These are phyloP conservation scores for Hirtodrosophila alboralis DNA, from an alignment of 2,888 invertebrate genomes.

Conservation along the genomic window DNA sequence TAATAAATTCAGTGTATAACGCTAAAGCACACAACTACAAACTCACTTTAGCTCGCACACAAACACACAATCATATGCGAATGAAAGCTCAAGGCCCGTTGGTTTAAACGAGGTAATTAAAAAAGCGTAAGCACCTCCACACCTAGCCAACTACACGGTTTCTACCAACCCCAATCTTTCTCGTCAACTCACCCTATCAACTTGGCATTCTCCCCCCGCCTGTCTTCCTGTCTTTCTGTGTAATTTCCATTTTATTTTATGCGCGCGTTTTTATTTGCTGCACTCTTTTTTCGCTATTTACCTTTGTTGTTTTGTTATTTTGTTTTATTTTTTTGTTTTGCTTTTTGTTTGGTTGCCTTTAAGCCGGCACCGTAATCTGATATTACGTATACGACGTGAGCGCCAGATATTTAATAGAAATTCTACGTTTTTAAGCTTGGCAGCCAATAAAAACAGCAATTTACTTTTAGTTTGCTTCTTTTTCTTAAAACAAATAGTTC, in stretches of 20 bases:
- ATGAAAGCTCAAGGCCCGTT: slow-evolving; percentile 55
- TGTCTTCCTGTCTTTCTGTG: slow-evolving; percentile 45
- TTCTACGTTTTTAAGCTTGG: slow-evolving; percentile 67
- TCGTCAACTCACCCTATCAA: slow-evolving; percentile 7
- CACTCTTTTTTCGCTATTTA: slow-evolving; percentile 61
- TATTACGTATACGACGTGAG: slow-evolving; percentile 77
- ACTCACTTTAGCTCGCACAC: slow-evolving; percentile 20
- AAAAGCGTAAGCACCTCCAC: slow-evolving; percentile 76
- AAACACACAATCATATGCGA: slow-evolving; percentile 27
- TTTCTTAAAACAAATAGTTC: slow-evolving; percentile 57
- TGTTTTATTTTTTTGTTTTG: slow-evolving; percentile 42
- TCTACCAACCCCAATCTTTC: slow-evolving; percentile 30
- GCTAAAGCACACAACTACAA: slow-evolving; percentile 20
- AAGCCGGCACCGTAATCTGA: slow-evolving; percentile 74
- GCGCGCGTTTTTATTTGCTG: slow-evolving; percentile 67
- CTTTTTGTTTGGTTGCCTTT: slow-evolving; percentile 60
- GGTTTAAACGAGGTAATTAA: slow-evolving; percentile 77
- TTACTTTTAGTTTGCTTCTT: slow-evolving; percentile 35
- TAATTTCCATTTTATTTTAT: slow-evolving; percentile 77
- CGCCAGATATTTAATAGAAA: slow-evolving; percentile 75
- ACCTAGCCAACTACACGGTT: slow-evolving; percentile 50
- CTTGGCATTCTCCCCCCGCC: neutral
- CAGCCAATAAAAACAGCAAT: slow-evolving; percentile 64
- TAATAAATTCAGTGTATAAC: no score
- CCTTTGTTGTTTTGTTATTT: slow-evolving; percentile 75